phyloP scores from a whole-genome alignment of 2,113 vertebrate genomes.

The Heliornis fulica region DNA sequence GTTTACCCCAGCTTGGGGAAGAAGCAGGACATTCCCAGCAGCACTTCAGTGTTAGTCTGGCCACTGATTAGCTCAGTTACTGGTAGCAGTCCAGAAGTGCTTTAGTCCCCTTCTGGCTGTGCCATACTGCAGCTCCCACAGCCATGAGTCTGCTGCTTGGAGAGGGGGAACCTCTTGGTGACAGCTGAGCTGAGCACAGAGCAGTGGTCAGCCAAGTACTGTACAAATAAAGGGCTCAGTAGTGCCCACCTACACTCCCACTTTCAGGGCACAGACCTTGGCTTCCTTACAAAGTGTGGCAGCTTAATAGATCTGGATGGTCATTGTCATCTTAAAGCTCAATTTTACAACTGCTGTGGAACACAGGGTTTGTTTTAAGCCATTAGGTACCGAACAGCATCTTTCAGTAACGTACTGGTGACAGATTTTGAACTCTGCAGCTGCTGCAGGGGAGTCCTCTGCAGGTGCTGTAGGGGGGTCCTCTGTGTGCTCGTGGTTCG shows the following conservation, averaged over 20 bases:
- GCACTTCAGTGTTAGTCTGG: background rate
- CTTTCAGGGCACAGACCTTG: background rate
- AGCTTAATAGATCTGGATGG: background rate
- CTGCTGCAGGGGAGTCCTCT: background rate
- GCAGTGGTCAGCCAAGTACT: background rate
- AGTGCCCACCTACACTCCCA: background rate
- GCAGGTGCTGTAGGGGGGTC: background rate
- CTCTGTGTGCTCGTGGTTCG: background rate
- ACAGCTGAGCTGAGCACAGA: background rate
- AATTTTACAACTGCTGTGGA: background rate
- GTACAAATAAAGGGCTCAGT: background rate
- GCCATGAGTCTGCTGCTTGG: background rate
- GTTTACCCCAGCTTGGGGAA: background rate
- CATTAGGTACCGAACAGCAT: background rate
- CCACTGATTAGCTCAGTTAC: accelerated
- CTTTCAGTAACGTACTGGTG: background rate
- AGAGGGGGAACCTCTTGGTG: background rate
- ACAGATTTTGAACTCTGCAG: background rate
- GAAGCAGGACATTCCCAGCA: accelerated
- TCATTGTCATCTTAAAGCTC: background rate
- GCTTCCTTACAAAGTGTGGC: background rate
- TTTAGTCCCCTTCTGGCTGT: background rate
- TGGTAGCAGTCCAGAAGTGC: background rate
- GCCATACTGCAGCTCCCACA: accelerated
- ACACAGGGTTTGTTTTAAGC: background rate